A percentile compares a stretch with the other conserved stretches of the same genome.
These are phyloP conservation scores for Myiotriccus ornatus DNA, from an alignment of 2,797 vertebrate species.

Conservation along the genomic window DNA sequence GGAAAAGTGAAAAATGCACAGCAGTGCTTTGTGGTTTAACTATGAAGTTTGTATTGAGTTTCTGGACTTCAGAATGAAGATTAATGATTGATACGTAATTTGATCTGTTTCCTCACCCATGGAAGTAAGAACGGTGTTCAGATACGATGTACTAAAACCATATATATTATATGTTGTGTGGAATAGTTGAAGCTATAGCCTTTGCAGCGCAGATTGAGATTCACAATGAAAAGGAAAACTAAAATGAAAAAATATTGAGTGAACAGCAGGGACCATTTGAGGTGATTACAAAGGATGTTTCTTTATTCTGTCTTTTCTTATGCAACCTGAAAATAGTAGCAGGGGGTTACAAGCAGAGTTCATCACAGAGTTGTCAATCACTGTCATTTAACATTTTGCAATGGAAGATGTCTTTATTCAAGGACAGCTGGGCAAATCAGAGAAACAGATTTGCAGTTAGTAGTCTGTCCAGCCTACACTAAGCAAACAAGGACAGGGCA, in stretches of 20 bases:
- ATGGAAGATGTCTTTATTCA: conserved; percentile 83
- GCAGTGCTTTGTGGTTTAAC: neutral
- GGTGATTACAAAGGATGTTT: conserved; percentile 82
- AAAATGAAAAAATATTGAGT: conserved; percentile 77
- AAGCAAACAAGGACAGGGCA: conserved; percentile 85
- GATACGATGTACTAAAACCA: neutral
- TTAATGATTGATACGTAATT: conserved; percentile 14
- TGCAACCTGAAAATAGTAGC: conserved; percentile 83
- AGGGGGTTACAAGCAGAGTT: conserved; percentile 81
- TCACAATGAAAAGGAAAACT: conserved; percentile 74
- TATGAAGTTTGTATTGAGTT: conserved; percentile 21
- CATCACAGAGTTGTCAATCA: conserved; percentile 83
- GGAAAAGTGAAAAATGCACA: neutral
- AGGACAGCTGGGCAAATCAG: conserved; percentile 85
- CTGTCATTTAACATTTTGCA: conserved; percentile 83
- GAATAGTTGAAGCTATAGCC: conserved; percentile 43
- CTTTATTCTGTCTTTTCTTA: conserved; percentile 80
- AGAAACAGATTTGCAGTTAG: conserved; percentile 83
- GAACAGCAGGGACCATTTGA: conserved; percentile 80
- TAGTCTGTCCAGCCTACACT: conserved; percentile 82
- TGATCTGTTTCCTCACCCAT: conserved; percentile 13
- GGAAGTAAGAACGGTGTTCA: neutral
- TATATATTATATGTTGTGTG: neutral
- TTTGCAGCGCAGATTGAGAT: conserved; percentile 76
- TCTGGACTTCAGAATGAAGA: conserved; percentile 22